A percentile compares a stretch with the other conserved stretches of the same genome.
Conservation (phyloP, 2,888 invertebrate species). For the Sminthurides aquaticus region DNA sequence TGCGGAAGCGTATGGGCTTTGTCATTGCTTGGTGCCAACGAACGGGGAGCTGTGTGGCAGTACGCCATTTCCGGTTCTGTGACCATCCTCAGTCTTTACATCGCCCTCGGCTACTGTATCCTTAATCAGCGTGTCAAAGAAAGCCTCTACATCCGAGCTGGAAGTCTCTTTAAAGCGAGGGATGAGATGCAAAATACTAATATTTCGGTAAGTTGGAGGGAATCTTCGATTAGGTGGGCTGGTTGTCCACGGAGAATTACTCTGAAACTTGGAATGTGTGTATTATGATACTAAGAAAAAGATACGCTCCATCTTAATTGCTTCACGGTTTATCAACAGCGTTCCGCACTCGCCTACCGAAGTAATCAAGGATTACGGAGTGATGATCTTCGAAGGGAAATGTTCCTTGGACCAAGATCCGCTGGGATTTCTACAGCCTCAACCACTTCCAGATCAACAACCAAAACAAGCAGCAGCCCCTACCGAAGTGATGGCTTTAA, state of each 20-base stretch:
- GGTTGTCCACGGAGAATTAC: not conserved
- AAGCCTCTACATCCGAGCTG: conserved; percentile 62
- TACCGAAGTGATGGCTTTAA: conserved; percentile 56
- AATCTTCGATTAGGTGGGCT: too few relatives aligned
- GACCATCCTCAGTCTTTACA: conserved; percentile 70
- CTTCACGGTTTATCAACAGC: conserved; percentile 47
- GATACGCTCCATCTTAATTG: too few relatives aligned
- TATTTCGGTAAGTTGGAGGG: conserved; percentile 49
- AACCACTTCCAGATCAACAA: conserved; percentile 87
- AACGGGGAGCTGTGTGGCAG: conserved; percentile 63
- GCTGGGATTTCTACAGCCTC: conserved; percentile 91
- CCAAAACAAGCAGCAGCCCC: conserved; percentile 87
- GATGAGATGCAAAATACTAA: conserved; percentile 33
- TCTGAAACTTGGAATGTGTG: conserved; percentile 42
- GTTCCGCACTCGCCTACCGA: conserved; percentile 75
- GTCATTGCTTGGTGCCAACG: conserved; percentile 69
- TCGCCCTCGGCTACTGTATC: conserved; percentile 77
- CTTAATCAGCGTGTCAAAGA: conserved; percentile 76
- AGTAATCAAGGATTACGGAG: conserved; percentile 50
- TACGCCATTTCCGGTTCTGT: conserved; percentile 70
- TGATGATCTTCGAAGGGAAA: conserved; percentile 48
- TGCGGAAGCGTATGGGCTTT: conserved; percentile 79
- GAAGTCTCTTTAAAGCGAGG: conserved; percentile 39
- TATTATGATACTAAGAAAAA: not conserved
- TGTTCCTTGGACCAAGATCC: conserved; percentile 58